These are phyloP conservation scores for Loxodonta africana DNA, from an alignment of 2,113 vertebrate genomes.

Conservation along the genomic window DNA sequence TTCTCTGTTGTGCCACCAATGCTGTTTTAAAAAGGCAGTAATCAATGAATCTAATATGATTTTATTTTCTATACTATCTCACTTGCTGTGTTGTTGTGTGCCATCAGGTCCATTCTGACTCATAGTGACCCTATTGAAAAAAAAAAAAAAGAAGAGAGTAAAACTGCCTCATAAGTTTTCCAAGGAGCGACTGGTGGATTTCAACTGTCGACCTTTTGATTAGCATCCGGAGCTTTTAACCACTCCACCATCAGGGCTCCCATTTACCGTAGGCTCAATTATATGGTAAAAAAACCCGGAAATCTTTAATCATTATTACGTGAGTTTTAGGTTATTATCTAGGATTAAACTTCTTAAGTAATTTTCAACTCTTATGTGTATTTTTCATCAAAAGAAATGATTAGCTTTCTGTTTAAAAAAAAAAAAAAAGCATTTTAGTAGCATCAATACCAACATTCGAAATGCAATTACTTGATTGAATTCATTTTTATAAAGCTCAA, in stretches of 20 bases:
- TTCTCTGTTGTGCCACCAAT: neutral
- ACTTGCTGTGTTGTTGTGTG: neutral
- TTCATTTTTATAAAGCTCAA: neutral
- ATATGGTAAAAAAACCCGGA: neutral
- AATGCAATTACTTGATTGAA: neutral
- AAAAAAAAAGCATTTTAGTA: neutral
- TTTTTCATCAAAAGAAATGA: neutral
- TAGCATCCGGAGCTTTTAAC: too few relatives aligned
- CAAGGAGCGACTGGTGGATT: too few relatives aligned
- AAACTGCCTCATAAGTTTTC: too few relatives aligned
- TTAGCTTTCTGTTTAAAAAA: neutral
- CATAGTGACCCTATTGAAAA: too few relatives aligned
- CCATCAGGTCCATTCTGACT: too few relatives aligned
- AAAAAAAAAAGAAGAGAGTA: too few relatives aligned
- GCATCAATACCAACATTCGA: neutral
- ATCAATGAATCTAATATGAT: neutral
- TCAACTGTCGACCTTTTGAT: too few relatives aligned
- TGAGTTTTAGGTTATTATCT: neutral
- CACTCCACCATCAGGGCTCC: too few relatives aligned
- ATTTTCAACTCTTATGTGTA: neutral
- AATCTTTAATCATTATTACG: too few relatives aligned
- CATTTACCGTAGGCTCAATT: neutral
- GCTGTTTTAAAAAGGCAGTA: neutral
- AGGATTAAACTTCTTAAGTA: neutral
- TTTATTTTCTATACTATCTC: neutral